Percentiles rank a stretch among this genome's conserved stretches.
Conservation (phyloP, 2,113 vertebrate genomes). For the Carassius auratus region DNA sequence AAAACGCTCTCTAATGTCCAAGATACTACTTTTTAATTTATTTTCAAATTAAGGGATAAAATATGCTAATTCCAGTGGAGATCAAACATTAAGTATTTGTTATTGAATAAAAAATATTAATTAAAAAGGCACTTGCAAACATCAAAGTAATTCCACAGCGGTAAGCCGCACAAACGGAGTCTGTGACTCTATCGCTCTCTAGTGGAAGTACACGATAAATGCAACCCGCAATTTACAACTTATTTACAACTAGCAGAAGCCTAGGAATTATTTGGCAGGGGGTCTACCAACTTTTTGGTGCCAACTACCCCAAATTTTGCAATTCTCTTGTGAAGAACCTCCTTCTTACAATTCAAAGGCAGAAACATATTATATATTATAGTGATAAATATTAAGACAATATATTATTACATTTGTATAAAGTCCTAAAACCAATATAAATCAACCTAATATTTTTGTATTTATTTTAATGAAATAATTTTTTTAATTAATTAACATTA, state of each 20-base stretch:
- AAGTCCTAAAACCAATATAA: not conserved
- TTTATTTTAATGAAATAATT: not conserved
- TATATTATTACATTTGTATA: not conserved
- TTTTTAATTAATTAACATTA: not conserved
- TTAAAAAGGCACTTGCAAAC: slow-evolving; percentile 10
- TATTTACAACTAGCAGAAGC: not conserved
- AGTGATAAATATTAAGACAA: not conserved
- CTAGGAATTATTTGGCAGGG: not conserved
- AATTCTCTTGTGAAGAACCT: not conserved
- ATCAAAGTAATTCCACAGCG: slow-evolving; percentile 48
- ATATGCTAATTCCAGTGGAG: slow-evolving; percentile 19
- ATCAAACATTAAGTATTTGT: slow-evolving; percentile 49
- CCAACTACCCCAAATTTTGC: not conserved
- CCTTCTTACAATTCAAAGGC: not conserved
- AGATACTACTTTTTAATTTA: not conserved
- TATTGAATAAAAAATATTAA: slow-evolving; percentile 31
- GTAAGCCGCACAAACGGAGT: not conserved
- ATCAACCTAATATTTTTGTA: not conserved
- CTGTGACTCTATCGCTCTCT: slow-evolving; percentile 69
- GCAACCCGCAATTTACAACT: slow-evolving; percentile 4
- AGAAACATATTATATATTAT: not conserved
- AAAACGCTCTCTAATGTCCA: not conserved
- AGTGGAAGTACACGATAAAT: slow-evolving; percentile 53
- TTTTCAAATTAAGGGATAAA: not conserved
- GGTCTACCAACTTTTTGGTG: not conserved